Percentiles rank a stretch among this genome's conserved stretches.
Conservation (phyloP, 2,888 invertebrate species). For the Psylliodes chrysocephalus region DNA sequence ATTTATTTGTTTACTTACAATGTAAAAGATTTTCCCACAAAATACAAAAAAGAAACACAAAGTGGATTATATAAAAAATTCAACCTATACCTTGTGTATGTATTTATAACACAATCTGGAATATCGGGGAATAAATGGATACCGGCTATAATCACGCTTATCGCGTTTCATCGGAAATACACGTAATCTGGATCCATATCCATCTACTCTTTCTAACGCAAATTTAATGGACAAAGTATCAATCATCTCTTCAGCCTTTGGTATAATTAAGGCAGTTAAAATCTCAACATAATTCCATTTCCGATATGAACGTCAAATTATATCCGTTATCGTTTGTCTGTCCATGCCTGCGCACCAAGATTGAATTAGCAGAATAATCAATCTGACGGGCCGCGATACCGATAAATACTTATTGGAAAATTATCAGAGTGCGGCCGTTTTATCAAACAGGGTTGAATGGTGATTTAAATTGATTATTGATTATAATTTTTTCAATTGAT, state of each 20-base stretch:
- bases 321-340: slow-evolving; percentile 13
- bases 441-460: background rate
- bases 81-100: too few species aligned
- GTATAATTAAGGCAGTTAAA: slow-evolving; percentile 5
- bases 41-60: too few species aligned
- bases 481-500: too few species aligned
- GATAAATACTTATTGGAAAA: slow-evolving; percentile 22
- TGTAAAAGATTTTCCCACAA: too few species aligned
- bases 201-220: background rate
- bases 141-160: too few species aligned
- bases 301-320: slow-evolving; percentile 13
- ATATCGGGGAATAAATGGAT: too few species aligned
- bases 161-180: too few species aligned
- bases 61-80: too few species aligned
- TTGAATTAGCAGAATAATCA: slow-evolving; percentile 16
- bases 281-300: slow-evolving; percentile 17
- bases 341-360: slow-evolving; percentile 7
- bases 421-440: background rate
- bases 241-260: background rate
- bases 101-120: too few species aligned
- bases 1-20: too few species aligned
- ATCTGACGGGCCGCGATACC: background rate
- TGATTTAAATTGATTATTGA: too few species aligned
- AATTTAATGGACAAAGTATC: background rate
- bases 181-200: too few species aligned